Percentiles rank a stretch among this genome's conserved stretches.
These are phyloP conservation scores for Manis javanica DNA, from an alignment of 2,797 vertebrate genomes.

Conservation along the genomic window DNA sequence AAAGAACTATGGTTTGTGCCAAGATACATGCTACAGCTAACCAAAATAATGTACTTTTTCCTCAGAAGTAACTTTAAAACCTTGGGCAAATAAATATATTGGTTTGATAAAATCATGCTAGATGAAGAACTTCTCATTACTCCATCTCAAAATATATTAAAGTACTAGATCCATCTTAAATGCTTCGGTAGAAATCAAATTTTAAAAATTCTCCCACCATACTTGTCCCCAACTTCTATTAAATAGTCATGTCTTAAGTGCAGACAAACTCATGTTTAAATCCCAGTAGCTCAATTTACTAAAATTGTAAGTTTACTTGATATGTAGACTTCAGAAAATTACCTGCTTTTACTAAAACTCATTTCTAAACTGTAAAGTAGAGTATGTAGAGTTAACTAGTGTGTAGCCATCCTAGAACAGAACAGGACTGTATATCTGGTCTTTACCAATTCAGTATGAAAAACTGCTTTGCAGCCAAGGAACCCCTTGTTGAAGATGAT, in stretches of 20 bases:
- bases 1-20: background rate
- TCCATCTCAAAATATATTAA: background rate
- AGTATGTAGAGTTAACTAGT: background rate
- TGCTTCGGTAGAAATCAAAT: background rate
- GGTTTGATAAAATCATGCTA: background rate
- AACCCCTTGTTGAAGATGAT: background rate
- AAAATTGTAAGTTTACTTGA: background rate
- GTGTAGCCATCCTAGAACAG: background rate
- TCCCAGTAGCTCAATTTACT: background rate
- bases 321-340: background rate
- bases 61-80: background rate
- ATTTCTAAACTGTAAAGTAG: background rate
- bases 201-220: background rate
- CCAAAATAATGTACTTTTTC: background rate
- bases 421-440: background rate
- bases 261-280: background rate
- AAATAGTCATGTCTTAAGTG: background rate
- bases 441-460: background rate
- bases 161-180: background rate
- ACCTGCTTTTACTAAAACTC: background rate
- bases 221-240: background rate
- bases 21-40: background rate
- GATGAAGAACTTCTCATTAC: background rate
- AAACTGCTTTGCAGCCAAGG: background rate
- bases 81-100: background rate